These are phyloP conservation scores for Antedon mediterranea DNA, from an alignment of 53 echinoderm and acorn worm genomes.

Conservation along the genomic window DNA sequence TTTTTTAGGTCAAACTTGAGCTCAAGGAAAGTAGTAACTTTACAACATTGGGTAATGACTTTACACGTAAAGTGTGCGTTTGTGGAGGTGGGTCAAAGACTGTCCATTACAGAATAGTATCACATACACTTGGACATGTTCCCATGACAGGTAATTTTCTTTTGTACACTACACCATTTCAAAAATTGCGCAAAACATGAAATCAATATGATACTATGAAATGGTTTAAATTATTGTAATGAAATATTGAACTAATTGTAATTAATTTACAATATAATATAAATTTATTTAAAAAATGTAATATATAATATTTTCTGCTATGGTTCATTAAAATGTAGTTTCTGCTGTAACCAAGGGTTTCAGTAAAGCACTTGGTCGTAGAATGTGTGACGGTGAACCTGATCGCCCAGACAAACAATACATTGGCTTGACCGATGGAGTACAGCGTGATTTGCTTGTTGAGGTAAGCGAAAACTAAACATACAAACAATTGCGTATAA, in stretches of 20 bases:
- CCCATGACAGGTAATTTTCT: slow-evolving; percentile 52
- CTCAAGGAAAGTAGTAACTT: slow-evolving; percentile 14
- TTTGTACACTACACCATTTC: too few species aligned
- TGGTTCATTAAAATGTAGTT: too few species aligned
- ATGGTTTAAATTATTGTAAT: too few species aligned
- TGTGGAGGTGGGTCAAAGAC: slow-evolving; percentile 31
- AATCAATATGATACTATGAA: too few species aligned
- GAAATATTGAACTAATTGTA: too few species aligned
- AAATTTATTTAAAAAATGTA: too few species aligned
- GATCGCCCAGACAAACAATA: neutral
- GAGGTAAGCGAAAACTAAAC: too few species aligned
- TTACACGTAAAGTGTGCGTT: slow-evolving; percentile 15
- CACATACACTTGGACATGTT: slow-evolving; percentile 24
- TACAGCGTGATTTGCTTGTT: neutral
- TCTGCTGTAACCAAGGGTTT: neutral
- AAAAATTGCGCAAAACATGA: too few species aligned
- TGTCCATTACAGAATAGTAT: slow-evolving; percentile 34
- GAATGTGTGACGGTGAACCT: neutral
- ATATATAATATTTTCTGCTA: too few species aligned
- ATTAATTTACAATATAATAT: too few species aligned
- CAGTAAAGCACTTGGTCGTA: neutral
- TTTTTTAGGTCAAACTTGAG: slow-evolving; percentile 22
- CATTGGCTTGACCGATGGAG: neutral
- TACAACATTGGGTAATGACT: slow-evolving; percentile 5
- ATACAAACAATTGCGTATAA: too few species aligned